Conservation (phyloP, 1,140 invertebrate species). For the Pomacea maculata region DNA sequence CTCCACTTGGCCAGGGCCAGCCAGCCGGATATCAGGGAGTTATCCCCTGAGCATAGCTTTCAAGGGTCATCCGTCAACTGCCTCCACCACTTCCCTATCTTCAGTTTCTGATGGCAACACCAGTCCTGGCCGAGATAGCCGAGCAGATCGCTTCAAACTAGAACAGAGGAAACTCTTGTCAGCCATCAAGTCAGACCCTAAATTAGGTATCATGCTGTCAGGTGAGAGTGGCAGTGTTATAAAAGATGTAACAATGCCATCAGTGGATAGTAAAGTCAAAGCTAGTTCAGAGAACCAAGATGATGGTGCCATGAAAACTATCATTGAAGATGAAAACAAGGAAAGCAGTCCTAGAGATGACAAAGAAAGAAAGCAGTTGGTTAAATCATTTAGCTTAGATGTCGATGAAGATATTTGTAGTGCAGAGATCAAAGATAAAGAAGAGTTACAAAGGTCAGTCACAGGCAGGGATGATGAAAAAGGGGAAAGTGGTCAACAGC, state of each 20-base stretch:
- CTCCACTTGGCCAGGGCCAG: conserved; percentile 13
- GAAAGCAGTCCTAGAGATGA: conserved; percentile 1
- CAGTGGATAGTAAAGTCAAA: background rate
- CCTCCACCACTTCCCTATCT: conserved; percentile 4
- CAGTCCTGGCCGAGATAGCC: conserved; percentile 21
- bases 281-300: background rate
- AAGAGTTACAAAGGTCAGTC: too few relatives aligned
- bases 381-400: background rate
- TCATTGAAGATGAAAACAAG: background rate
- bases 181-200: conserved; percentile 32
- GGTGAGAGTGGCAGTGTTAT: too few relatives aligned
- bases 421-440: too few relatives aligned
- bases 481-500: background rate
- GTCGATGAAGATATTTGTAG: too few relatives aligned
- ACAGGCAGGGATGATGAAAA: background rate
- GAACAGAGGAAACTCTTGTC: conserved; percentile 34
- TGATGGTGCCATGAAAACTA: background rate
- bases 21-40: conserved; percentile 4
- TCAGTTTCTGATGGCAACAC: conserved; percentile 2
- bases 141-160: conserved; percentile 26
- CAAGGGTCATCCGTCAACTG: conserved; percentile 16
- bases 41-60: conserved; percentile 27
- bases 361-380: background rate
- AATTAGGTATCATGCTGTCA: conserved; percentile 17
- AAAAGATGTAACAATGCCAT: too few relatives aligned